Conservation (phyloP, 1,140 invertebrate genomes). For the Zaprionus kolodkinae region DNA sequence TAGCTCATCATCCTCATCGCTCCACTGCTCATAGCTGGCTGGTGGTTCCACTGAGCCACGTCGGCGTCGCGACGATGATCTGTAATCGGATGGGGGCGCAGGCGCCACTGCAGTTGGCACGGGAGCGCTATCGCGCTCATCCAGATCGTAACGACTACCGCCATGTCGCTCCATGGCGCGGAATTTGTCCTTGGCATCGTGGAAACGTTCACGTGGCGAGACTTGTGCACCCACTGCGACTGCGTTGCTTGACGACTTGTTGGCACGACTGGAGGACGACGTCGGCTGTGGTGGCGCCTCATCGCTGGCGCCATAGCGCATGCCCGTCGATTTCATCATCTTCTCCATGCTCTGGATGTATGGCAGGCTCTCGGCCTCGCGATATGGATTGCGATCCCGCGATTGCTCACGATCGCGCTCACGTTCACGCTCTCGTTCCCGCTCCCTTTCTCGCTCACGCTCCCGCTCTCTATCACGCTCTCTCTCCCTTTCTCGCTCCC, state of each 20-base stretch:
- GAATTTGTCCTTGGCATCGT: constrained; percentile 93
- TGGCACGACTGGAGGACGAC: constrained; percentile 15
- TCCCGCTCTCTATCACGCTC: constrained; percentile 28
- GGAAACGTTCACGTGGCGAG: constrained; percentile 90
- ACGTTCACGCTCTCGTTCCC: constrained; percentile 46
- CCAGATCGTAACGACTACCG: constrained; percentile 85
- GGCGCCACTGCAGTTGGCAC: not conserved
- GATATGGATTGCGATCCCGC: constrained; percentile 77
- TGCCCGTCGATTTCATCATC: constrained; percentile 83
- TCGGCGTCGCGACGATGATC: constrained; percentile 63
- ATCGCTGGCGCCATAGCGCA: constrained; percentile 72
- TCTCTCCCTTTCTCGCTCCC: constrained; percentile 30
- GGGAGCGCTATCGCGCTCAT: constrained; percentile 71
- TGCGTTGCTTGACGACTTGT: constrained; percentile 13
- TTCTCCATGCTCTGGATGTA: constrained; percentile 83
- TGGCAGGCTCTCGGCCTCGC: constrained; percentile 81
- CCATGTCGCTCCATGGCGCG: constrained; percentile 88
- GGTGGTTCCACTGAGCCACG: constrained; percentile 65
- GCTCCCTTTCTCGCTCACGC: constrained; percentile 34
- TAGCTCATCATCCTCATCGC: constrained; percentile 65
- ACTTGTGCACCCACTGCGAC: constrained; percentile 58
- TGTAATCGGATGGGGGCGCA: constrained; percentile 27
- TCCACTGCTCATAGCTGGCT: constrained; percentile 71
- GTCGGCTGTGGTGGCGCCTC: constrained; percentile 43
- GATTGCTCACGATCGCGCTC: constrained; percentile 57